These are phyloP conservation scores for Caenorhabditis brenneri DNA, from an alignment of 1,140 invertebrate species.

Conservation along the genomic window DNA sequence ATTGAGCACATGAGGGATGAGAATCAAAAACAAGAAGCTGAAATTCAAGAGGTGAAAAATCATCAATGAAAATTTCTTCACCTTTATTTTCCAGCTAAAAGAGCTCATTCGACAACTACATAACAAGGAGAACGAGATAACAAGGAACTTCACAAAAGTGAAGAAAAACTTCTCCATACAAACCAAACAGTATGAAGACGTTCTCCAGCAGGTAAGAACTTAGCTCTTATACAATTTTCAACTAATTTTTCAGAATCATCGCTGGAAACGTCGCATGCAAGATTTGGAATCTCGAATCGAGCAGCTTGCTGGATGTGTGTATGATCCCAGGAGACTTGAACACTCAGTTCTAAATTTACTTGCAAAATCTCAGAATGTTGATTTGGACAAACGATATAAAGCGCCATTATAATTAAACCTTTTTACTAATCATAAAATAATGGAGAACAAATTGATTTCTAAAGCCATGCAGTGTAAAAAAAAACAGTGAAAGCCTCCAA, in stretches of 20 bases:
- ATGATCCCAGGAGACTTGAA: not conserved
- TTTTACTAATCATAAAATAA: too few species aligned
- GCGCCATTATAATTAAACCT: not conserved
- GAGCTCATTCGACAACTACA: not conserved
- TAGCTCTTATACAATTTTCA: not conserved
- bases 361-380: not conserved
- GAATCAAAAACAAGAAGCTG: not conserved
- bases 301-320: slow-evolving; percentile 13
- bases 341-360: slow-evolving; percentile 3
- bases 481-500: too few species aligned
- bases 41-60: not conserved
- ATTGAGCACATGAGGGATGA: slow-evolving; percentile 14
- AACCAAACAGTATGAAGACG: slow-evolving; percentile 1
- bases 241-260: not conserved
- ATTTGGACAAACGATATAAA: slow-evolving; percentile 1
- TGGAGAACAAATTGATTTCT: too few species aligned
- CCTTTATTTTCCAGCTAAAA: not conserved
- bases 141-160: not conserved
- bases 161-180: slow-evolving; percentile 3
- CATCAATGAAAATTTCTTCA: not conserved
- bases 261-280: slow-evolving; percentile 17
- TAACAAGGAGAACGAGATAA: slow-evolving; percentile 8
- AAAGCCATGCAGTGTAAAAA: too few species aligned
- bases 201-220: not conserved
- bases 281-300: slow-evolving; percentile 11